A percentile compares a stretch with the other conserved stretches of the same genome.
Conservation (phyloP, 2,113 vertebrate genomes). For the Cebidichthys violaceus region DNA sequence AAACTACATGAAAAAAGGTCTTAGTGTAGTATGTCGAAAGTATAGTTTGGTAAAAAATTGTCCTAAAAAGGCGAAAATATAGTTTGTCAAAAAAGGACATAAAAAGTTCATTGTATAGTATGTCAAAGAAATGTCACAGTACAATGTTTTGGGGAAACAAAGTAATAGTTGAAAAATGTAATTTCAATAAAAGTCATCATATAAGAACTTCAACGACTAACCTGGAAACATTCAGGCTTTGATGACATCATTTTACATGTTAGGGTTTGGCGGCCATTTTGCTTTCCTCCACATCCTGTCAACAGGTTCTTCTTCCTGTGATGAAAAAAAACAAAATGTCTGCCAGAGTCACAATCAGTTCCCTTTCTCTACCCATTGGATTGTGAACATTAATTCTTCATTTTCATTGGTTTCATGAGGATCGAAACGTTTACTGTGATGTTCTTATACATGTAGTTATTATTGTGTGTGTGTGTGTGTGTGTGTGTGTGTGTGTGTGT, state of each 20-base stretch:
- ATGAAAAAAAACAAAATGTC: constrained; percentile 6
- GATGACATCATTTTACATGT: background rate
- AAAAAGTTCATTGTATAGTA: no score
- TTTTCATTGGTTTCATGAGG: constrained; percentile 7
- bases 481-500: background rate
- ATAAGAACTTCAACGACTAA: background rate
- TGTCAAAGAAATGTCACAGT: no score
- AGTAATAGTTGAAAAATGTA: no score
- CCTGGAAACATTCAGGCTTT: background rate
- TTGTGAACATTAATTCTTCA: constrained; percentile 1
- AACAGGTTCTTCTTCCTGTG: constrained; percentile 7
- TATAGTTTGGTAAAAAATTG: no score
- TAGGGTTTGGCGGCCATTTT: background rate
- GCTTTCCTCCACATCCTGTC: background rate
- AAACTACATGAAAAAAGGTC: no score
- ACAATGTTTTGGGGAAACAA: no score
- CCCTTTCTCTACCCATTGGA: background rate
- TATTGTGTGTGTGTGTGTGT: background rate
- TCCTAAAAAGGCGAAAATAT: no score
- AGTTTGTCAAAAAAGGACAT: no score
- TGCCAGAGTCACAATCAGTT: background rate
- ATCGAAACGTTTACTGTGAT: background rate
- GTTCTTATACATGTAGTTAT: background rate
- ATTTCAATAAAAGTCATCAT: no score
- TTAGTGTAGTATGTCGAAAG: no score